Evolutionary conservation across 1,140 invertebrate species (phyloP), one percentile per base, ranked within the genome.

Genomic region (Babylonia areolata): DNA sequence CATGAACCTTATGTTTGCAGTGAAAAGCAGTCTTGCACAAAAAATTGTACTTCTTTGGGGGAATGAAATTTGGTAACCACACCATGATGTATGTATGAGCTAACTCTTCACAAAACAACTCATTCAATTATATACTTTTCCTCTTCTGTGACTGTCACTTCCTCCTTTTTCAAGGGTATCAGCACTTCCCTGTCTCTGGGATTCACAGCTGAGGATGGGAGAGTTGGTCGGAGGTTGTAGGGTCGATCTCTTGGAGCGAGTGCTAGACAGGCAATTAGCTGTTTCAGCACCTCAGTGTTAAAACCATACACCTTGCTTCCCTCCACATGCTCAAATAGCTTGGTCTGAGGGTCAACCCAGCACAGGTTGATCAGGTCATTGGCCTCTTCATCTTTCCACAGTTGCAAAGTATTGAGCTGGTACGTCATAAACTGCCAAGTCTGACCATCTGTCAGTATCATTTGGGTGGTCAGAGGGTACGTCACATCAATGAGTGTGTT

Each of bases 391-490:
- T 96, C 88, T 40, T 93, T 91, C 92, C 96, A 95, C 80, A 97
- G 90, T 20, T 96, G 91, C 71, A 96, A 95, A 1, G 97, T 98
- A 92, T 99, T 99, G 40, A 99, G 91, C 94, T 99, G 98, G 92
- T 98, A 99, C 12, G 96, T 95, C 92, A 96, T 97, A 88, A 99
- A 97, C 3, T 96, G 96, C 96, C 97, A 98, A 0, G 95, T 92
- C 89, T 97, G 95, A 0, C 98, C 98, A 95, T 99, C 96, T 3
- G 97, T 97, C 40, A 98, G 95, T 77, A 98, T 94, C 5, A 96
- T 96, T 95, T 99, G 98, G 46, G 96, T 97, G 11, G 96, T 95
- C 42, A 99, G 92, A 23, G 98, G 98, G 93, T 99, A 98, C 0
- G 97, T 98, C 11, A 98, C 89, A 84, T 99, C 97, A 91, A 97